Evolutionary conservation across 1,140 invertebrate genomes (phyloP).

Genomic region (Arctopsyche grandis): DNA sequence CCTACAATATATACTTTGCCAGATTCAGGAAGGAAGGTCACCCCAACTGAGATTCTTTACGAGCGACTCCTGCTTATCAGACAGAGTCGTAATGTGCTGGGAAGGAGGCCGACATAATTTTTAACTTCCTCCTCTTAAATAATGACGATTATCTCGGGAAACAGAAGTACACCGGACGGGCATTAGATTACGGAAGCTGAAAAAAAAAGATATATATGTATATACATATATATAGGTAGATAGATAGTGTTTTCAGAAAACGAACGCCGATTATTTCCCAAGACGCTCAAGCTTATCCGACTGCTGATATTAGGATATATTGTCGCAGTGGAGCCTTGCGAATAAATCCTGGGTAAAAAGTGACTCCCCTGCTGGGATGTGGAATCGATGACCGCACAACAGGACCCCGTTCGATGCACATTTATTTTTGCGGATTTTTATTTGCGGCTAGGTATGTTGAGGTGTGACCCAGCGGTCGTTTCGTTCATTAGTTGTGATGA

Average conservation of each 20-base stretch:
- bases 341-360: conserved; percentile 54
- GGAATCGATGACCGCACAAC: conserved; percentile 51
- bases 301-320: conserved; percentile 49
- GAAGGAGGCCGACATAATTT: conserved; percentile 4
- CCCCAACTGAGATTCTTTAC: conserved; percentile 34
- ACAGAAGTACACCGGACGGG: background rate
- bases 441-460: background rate
- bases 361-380: conserved; percentile 44
- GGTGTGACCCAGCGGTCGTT: background rate
- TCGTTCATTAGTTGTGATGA: conserved; percentile 39
- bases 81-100: background rate
- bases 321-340: conserved; percentile 37
- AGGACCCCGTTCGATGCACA: conserved; percentile 7
- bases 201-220: background rate
- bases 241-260: background rate
- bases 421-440: background rate
- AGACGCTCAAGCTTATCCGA: conserved; percentile 45
- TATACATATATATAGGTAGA: background rate
- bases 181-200: background rate
- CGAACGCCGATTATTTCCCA: conserved; percentile 51
- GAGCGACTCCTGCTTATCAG: conserved; percentile 31
- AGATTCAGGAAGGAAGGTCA: background rate
- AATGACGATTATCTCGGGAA: background rate
- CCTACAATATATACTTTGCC: background rate
- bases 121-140: background rate